Evolutionary conservation across 2,888 invertebrate species (phyloP).

Genomic region (Aspidapion aeneum): DNA sequence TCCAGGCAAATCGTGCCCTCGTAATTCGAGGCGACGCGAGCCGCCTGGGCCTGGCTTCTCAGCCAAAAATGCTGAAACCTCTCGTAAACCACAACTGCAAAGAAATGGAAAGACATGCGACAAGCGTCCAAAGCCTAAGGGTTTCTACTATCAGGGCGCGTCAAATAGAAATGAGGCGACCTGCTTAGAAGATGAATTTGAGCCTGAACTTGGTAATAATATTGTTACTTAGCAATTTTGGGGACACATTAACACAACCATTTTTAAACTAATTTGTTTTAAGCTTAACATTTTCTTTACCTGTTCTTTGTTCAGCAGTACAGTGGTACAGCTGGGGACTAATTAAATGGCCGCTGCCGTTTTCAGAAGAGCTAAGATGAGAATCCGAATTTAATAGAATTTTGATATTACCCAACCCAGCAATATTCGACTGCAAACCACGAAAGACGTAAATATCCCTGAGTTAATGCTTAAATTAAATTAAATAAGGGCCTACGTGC

Average conservation of each 20-base stretch:
- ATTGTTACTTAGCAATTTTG: not conserved
- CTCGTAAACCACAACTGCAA: constrained; percentile 65
- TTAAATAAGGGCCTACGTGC: too few relatives aligned
- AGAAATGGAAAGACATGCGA: constrained; percentile 60
- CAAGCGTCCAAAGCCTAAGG: constrained; percentile 70
- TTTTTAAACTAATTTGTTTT: too few relatives aligned
- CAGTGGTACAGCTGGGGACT: too few relatives aligned
- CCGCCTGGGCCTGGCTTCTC: constrained; percentile 55
- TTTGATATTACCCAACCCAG: too few relatives aligned
- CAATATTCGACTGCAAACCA: too few relatives aligned
- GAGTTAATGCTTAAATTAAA: too few relatives aligned
- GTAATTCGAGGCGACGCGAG: constrained; percentile 61
- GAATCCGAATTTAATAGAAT: too few relatives aligned
- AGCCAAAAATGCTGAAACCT: constrained; percentile 56
- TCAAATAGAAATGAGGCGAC: constrained; percentile 66
- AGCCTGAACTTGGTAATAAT: constrained; percentile 60
- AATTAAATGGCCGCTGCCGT: too few relatives aligned
- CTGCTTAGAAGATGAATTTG: constrained; percentile 57
- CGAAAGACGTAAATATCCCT: too few relatives aligned
- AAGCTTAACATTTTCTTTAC: too few relatives aligned
- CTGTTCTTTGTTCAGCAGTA: too few relatives aligned
- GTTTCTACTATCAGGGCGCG: constrained; percentile 51
- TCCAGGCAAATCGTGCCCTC: constrained; percentile 60
- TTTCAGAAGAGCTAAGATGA: too few relatives aligned
- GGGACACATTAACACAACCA: not conserved